phyloP scores from a whole-genome alignment of 2,888 invertebrate genomes.

The Archaeoteleia sp. region DNA sequence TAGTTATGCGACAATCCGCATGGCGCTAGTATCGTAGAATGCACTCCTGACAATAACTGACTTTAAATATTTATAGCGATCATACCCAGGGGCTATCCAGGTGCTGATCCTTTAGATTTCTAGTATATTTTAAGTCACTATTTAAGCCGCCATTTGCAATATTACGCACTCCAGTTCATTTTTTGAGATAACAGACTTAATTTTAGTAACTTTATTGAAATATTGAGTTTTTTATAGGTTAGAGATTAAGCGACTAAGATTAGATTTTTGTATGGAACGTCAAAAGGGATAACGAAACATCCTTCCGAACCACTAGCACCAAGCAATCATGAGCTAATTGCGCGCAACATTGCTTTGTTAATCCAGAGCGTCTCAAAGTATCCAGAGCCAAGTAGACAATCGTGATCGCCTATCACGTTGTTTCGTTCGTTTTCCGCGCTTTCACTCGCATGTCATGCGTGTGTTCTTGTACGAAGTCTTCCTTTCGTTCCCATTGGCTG shows the following conservation, averaged over 20 bases:
- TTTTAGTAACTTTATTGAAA: too few species aligned
- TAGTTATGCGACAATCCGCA: slow-evolving; percentile 32
- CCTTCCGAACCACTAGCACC: slow-evolving; percentile 49
- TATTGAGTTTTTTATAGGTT: too few species aligned
- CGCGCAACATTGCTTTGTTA: slow-evolving; percentile 11
- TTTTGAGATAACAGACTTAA: too few species aligned
- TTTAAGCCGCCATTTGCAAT: too few species aligned
- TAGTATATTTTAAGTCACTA: too few species aligned
- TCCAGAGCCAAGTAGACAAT: slow-evolving; percentile 50
- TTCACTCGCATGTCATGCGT: slow-evolving; percentile 54
- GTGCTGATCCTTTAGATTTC: too few species aligned
- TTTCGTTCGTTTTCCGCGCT: slow-evolving; percentile 51
- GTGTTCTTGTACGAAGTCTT: slow-evolving; percentile 42
- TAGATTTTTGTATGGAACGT: too few species aligned
- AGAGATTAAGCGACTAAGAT: too few species aligned
- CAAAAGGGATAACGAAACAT: slow-evolving; percentile 28
- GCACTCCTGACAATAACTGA: slow-evolving; percentile 19
- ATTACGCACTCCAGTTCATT: too few species aligned
- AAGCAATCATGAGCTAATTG: slow-evolving; percentile 36
- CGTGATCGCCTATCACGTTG: slow-evolving; percentile 44
- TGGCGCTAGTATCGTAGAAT: slow-evolving; percentile 46
- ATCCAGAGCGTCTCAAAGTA: slow-evolving; percentile 11
- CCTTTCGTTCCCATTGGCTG: slow-evolving; percentile 55
- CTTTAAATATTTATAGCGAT: too few species aligned
- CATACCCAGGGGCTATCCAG: too few species aligned